Percentiles rank a stretch among this genome's conserved stretches.
These are phyloP conservation scores for Leucozona laternaria DNA, from an alignment of 2,888 invertebrate species.

Conservation along the genomic window DNA sequence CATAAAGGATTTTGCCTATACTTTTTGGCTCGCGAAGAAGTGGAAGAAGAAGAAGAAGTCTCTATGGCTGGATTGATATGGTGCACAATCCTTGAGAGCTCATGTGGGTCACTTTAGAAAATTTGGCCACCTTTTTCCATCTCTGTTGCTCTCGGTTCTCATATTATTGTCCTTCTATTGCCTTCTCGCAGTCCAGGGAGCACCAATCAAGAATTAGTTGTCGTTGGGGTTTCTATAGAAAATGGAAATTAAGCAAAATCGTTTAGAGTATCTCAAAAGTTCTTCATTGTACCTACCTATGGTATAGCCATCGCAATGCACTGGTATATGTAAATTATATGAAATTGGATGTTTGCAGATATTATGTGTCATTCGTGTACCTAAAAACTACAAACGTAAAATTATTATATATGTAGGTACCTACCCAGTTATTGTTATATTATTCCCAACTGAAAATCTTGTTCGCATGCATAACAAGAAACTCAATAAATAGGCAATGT, in stretches of 20 bases:
- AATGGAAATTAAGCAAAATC: conserved; percentile 74
- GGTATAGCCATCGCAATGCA: background rate
- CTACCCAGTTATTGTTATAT: background rate
- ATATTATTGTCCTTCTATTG: conserved; percentile 34
- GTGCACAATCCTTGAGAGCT: conserved; percentile 38
- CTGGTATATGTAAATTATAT: background rate
- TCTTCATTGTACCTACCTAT: background rate
- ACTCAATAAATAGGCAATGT: too few species aligned
- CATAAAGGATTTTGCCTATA: conserved; percentile 54
- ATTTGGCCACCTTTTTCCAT: conserved; percentile 57
- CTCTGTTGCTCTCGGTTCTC: conserved; percentile 19
- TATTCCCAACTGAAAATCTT: conserved; percentile 5
- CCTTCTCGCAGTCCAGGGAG: conserved; percentile 63
- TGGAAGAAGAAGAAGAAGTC: conserved; percentile 67
- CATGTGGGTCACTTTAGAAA: conserved; percentile 69
- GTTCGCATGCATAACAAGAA: background rate
- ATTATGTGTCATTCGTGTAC: conserved; percentile 11
- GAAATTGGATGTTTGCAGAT: conserved; percentile 15
- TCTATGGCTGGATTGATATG: conserved; percentile 12
- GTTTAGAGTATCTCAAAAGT: conserved; percentile 55
- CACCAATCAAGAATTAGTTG: conserved; percentile 75
- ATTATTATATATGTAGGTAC: conserved; percentile 3
- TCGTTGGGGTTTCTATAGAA: conserved; percentile 60
- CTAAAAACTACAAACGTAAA: background rate
- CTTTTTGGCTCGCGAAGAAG: conserved; percentile 66